Evolutionary conservation across 35 echinoderm and acorn worm genomes (phyloP).

Genomic region (Ophiothrix spiculata): DNA sequence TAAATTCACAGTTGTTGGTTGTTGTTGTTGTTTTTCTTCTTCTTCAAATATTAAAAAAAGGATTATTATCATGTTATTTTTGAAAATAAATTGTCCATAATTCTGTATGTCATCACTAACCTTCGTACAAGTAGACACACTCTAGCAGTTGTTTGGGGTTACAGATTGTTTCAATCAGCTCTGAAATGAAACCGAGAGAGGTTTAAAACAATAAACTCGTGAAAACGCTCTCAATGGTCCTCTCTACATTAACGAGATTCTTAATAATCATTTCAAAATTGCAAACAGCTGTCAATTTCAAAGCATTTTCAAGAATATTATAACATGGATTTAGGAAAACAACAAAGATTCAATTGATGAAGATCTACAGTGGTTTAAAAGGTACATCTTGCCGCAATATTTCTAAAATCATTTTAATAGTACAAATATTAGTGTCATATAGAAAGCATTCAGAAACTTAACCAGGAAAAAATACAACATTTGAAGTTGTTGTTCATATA

Average conservation of each 20-base stretch:
- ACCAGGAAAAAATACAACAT: background rate
- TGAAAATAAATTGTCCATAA: too few relatives aligned
- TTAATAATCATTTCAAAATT: background rate
- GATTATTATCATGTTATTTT: too few relatives aligned
- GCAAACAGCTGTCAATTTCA: background rate
- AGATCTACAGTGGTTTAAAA: too few relatives aligned
- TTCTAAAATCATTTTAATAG: background rate
- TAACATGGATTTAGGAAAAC: background rate
- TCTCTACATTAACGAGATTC: background rate
- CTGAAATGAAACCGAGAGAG: background rate
- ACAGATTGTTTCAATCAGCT: background rate
- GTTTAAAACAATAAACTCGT: background rate
- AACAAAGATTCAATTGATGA: background rate
- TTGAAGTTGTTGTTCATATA: background rate
- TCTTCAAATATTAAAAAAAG: too few relatives aligned
- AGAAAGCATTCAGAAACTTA: background rate
- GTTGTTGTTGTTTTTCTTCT: too few relatives aligned
- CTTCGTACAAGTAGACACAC: conserved; percentile 12
- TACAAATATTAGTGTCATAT: background rate
- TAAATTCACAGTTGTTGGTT: too few relatives aligned
- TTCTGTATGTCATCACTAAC: background rate
- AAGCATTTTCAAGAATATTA: background rate
- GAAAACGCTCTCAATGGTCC: background rate
- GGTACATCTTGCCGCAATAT: background rate
- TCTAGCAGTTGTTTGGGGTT: background rate